phyloP scores from a whole-genome alignment of 2,888 invertebrate genomes.

The Acheta domesticus region DNA sequence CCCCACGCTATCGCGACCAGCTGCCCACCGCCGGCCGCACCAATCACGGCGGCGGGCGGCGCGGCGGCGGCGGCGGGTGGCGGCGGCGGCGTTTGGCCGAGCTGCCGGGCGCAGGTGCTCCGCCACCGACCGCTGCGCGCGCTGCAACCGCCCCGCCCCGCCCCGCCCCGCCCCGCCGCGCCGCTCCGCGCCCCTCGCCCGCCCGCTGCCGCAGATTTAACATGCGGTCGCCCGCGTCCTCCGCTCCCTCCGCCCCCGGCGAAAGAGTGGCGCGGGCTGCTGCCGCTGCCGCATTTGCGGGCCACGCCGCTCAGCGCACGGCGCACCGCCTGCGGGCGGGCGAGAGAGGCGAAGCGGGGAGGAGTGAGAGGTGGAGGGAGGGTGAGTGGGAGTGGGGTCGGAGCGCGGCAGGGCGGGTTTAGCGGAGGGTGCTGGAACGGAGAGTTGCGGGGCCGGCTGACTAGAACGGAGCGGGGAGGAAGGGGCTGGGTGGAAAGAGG shows the following conservation, averaged over 20 bases:
- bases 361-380: too few species aligned
- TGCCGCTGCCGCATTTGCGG: not conserved
- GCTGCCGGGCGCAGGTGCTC: not conserved
- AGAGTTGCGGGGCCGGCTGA: not conserved
- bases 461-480: not conserved
- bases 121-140: not conserved
- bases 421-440: too few species aligned
- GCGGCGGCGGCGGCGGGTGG: not conserved
- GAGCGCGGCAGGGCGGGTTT: too few species aligned
- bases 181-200: not conserved
- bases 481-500: too few species aligned
- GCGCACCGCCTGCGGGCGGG: too few species aligned
- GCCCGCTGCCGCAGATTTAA: not conserved
- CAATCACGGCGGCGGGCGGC: not conserved
- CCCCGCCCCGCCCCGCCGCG: not conserved
- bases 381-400: too few species aligned
- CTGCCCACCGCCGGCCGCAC: constrained; percentile 9
- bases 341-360: too few species aligned
- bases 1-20: not conserved
- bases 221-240: not conserved
- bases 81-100: not conserved
- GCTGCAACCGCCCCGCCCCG: not conserved
- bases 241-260: not conserved
- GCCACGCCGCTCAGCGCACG: too few species aligned
- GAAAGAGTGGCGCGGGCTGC: not conserved